Evolutionary conservation across 2,888 invertebrate species (phyloP).

Genomic region (Polydrusus tereticollis): DNA sequence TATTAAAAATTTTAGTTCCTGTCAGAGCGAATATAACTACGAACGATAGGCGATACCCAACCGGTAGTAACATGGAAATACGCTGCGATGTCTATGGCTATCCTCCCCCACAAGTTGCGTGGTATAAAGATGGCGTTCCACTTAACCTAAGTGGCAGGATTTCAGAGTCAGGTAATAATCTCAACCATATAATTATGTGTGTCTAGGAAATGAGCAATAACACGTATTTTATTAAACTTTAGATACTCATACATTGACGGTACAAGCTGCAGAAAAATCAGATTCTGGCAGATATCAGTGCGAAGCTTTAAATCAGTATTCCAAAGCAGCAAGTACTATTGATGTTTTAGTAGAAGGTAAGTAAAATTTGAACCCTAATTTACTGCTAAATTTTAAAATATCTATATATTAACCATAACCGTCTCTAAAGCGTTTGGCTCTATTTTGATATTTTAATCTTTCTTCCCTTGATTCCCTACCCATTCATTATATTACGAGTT

Average conservation of each 20-base stretch:
- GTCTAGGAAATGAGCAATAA: no score
- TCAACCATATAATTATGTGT: no score
- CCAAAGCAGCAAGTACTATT: constrained; percentile 74
- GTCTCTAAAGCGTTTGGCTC: no score
- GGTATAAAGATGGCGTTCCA: constrained; percentile 82
- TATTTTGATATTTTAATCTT: no score
- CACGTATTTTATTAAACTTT: constrained; percentile 52
- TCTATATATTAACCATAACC: no score
- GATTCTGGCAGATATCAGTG: constrained; percentile 90
- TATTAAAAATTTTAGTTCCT: no score
- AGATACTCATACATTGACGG: constrained; percentile 79
- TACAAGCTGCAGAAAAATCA: constrained; percentile 72
- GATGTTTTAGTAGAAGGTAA: constrained; percentile 83
- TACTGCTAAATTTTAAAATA: no score
- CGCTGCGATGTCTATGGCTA: constrained; percentile 84
- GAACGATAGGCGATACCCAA: constrained; percentile 71
- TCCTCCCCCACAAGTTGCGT: constrained; percentile 81
- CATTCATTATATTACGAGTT: no score
- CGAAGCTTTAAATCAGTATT: constrained; percentile 83
- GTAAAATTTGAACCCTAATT: neutral
- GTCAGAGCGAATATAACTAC: constrained; percentile 76
- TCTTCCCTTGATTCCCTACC: no score
- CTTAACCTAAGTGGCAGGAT: constrained; percentile 70
- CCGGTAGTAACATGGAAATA: constrained; percentile 78
- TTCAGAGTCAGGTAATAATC: constrained; percentile 28